Percentiles rank a stretch among this genome's conserved stretches.
These are phyloP conservation scores for Gobius niger DNA, from an alignment of 2,113 vertebrate species.

Conservation along the genomic window DNA sequence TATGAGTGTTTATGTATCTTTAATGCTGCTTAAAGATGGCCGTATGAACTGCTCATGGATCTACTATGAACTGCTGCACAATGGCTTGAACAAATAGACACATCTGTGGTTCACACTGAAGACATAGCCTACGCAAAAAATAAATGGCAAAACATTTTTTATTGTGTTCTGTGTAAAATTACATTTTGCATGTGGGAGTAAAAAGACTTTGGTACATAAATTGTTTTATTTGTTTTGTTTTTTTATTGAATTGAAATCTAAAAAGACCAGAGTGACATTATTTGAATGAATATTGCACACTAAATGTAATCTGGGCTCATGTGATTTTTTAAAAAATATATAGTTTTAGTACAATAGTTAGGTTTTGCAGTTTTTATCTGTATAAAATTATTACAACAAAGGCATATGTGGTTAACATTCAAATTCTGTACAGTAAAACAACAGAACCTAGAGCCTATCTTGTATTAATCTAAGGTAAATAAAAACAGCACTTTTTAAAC, in stretches of 20 bases:
- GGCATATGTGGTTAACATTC: conserved; percentile 76
- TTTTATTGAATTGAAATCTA: conserved; percentile 17
- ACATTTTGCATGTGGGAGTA: conserved; percentile 72
- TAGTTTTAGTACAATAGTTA: conserved; percentile 50
- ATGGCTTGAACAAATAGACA: too few relatives aligned
- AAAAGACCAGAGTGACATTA: conserved; percentile 34
- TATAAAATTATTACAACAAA: conserved; percentile 78
- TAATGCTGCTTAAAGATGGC: background rate
- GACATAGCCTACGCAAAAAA: background rate
- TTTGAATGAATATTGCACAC: conserved; percentile 46
- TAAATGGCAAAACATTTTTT: conserved; percentile 61
- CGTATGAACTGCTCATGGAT: too few relatives aligned
- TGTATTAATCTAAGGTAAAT: conserved; percentile 48
- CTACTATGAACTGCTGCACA: too few relatives aligned
- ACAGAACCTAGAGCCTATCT: conserved; percentile 39
- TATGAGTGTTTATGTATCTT: conserved; percentile 1
- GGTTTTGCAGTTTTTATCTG: conserved; percentile 51
- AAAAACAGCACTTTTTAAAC: conserved; percentile 36
- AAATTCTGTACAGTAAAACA: conserved; percentile 66
- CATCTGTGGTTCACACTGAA: too few relatives aligned
- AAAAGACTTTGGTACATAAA: conserved; percentile 77
- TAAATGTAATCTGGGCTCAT: conserved; percentile 51
- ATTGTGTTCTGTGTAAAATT: conserved; percentile 69
- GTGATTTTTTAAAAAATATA: conserved; percentile 55
- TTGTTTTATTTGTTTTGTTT: conserved; percentile 19